Evolutionary conservation across 2,888 invertebrate genomes (phyloP).

Genomic region (Steinernema carpocapsae): DNA sequence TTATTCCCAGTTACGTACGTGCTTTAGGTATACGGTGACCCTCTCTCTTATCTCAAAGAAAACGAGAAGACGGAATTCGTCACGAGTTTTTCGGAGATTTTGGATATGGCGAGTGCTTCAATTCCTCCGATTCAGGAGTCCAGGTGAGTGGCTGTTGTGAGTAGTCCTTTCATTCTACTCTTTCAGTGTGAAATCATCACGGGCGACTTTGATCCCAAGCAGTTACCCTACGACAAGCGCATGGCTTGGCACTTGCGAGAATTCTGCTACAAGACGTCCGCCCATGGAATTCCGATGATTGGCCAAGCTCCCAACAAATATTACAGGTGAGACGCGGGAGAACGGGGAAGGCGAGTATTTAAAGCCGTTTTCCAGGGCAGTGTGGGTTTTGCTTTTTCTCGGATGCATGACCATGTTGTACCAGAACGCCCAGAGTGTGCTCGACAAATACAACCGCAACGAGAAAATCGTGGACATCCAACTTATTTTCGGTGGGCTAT

Average conservation of each 20-base stretch:
- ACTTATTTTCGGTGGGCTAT: conserved; percentile 61
- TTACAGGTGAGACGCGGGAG: conserved; percentile 48
- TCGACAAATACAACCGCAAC: conserved; percentile 64
- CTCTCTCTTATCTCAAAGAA: conserved; percentile 52
- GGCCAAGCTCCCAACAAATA: conserved; percentile 64
- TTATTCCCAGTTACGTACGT: neutral
- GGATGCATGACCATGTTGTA: conserved; percentile 63
- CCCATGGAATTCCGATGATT: conserved; percentile 67
- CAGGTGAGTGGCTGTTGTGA: conserved; percentile 44
- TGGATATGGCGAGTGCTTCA: conserved; percentile 61
- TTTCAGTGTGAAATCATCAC: conserved; percentile 62
- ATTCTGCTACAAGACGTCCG: conserved; percentile 66
- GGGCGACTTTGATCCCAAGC: conserved; percentile 63
- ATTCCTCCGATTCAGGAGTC: conserved; percentile 51
- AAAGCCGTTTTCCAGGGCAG: no score
- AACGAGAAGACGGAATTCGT: conserved; percentile 59
- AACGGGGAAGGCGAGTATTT: neutral
- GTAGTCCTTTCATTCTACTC: neutral
- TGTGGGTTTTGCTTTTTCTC: conserved; percentile 62
- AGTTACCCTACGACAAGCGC: conserved; percentile 56
- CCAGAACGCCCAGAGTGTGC: conserved; percentile 60
- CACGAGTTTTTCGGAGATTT: conserved; percentile 63
- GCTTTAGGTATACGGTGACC: conserved; percentile 60
- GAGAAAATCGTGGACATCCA: conserved; percentile 68
- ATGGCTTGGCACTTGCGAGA: conserved; percentile 51